Evolutionary conservation across 2,113 vertebrate species (phyloP).

Genomic region (Rynchops niger): DNA sequence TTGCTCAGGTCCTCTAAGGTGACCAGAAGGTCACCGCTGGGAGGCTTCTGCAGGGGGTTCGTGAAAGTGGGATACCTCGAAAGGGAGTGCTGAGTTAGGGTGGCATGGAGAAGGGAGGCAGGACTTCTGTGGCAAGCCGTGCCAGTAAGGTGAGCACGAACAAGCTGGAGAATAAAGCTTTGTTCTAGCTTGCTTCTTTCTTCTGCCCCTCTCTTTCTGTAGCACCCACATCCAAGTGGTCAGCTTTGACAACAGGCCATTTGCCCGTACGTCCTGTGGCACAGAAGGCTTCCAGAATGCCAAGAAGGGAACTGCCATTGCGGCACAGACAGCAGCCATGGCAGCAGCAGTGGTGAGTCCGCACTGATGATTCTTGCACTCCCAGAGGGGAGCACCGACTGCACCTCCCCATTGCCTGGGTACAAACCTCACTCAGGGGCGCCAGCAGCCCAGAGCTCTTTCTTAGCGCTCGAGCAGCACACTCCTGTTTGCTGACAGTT

Average conservation of each 20-base stretch:
- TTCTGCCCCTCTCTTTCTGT: not conserved
- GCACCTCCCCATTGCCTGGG: rapidly evolving
- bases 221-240: conserved; percentile 93
- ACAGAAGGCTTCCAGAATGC: conserved; percentile 91
- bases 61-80: not conserved
- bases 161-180: not conserved
- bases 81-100: not conserved
- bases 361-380: rapidly evolving
- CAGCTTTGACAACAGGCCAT: conserved; percentile 68
- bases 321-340: conserved; percentile 89
- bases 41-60: not conserved
- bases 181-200: not conserved
- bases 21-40: not conserved
- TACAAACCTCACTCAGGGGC: rapidly evolving
- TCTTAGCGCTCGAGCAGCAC: not conserved
- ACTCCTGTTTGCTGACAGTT: not conserved
- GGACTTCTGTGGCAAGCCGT: rapidly evolving
- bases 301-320: conserved; percentile 88
- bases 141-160: rapidly evolving
- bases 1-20: not conserved
- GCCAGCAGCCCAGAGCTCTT: not conserved
- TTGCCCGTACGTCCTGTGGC: conserved; percentile 86
- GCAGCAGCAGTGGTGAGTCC: conserved; percentile 84
- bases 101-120: not conserved
- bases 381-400: not conserved